Conservation (phyloP, 2,888 invertebrate species). For the Pterobdella sp. region DNA sequence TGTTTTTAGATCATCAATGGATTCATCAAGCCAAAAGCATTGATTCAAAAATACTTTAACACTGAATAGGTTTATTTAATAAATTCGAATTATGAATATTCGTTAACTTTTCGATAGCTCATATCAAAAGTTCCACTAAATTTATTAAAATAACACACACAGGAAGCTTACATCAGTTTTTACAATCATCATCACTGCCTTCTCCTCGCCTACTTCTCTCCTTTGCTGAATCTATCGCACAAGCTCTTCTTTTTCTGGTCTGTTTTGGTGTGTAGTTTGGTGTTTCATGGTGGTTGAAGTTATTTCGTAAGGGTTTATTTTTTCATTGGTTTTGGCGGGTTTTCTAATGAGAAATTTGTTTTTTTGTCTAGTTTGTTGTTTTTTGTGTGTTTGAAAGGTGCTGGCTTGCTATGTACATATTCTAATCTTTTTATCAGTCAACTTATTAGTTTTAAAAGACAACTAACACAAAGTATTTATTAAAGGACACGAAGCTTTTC, state of each 20-base stretch:
- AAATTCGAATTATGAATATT: not conserved
- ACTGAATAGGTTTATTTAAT: not conserved
- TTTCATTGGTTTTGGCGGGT: not conserved
- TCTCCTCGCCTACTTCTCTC: slow-evolving; percentile 31
- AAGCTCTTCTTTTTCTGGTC: slow-evolving; percentile 36
- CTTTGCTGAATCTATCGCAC: slow-evolving; percentile 34
- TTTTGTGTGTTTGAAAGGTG: not conserved
- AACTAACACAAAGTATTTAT: too few species aligned
- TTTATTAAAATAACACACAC: not conserved
- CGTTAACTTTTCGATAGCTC: not conserved
- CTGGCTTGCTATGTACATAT: not conserved
- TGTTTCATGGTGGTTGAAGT: not conserved
- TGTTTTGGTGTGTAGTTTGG: slow-evolving; percentile 5
- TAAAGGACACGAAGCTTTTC: too few species aligned
- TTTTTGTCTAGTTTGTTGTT: not conserved
- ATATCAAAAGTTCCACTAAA: not conserved
- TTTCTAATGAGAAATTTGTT: not conserved
- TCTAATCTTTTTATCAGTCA: not conserved
- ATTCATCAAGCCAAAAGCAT: too few species aligned
- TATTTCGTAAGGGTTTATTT: not conserved
- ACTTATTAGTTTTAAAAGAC: not conserved
- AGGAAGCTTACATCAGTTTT: slow-evolving; percentile 32
- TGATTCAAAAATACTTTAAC: not conserved
- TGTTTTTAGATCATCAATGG: not conserved
- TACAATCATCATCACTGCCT: slow-evolving; percentile 25